Evolutionary conservation across 2,888 invertebrate genomes (phyloP), one percentile per base, ranked within the genome.

Genomic region (Scaptomyza flava): DNA sequence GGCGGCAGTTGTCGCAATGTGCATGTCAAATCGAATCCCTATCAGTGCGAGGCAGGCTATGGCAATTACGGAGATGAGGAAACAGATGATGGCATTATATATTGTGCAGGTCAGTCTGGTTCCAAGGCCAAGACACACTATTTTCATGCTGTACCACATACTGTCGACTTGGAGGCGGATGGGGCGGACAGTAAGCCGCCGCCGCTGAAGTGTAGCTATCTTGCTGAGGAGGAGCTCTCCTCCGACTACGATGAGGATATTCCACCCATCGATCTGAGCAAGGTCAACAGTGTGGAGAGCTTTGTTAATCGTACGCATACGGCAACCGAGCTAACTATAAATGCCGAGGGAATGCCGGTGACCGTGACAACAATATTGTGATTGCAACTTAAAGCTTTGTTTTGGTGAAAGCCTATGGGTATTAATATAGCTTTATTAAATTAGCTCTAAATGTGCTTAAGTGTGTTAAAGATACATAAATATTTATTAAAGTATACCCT

Each of bases 291-390:
- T 46, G 76, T 80, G 17, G 80, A 86, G 56, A 91, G 84, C 54
- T 89, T 91, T 62, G 72, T 78, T 20, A 84, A 89, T 5, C 90
- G 90, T 66, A 88, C 90, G 51, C 89, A 89, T 66, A 89, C 57
- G 4, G 76, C 63, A 20, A 72, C 91, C 27, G 91, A 91, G 68
- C 88, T 87, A 54, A 89, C 87, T 61, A 66, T 91, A 14, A 90
- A 89, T 68, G 89, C 91, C 57, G 90, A 90, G 63, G 91, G 92
- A 65, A 83, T 87, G 65, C 87, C 90, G 58, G 87, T 90, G 54
- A 91, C 91, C 43, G 89, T 91, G 63, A 91, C 92, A 51, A 92
- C 92, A 65, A 92, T 92, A 82, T 89, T 92, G 91, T 92, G 91
- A 92, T 92, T 77, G 61, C 66, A 64, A 70, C 43, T 59, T n/a